Percentiles rank a stretch among this genome's conserved stretches.
Evolutionary conservation across 2,797 vertebrate species (phyloP).

Genomic region (Sebastes hopkinsi): DNA sequence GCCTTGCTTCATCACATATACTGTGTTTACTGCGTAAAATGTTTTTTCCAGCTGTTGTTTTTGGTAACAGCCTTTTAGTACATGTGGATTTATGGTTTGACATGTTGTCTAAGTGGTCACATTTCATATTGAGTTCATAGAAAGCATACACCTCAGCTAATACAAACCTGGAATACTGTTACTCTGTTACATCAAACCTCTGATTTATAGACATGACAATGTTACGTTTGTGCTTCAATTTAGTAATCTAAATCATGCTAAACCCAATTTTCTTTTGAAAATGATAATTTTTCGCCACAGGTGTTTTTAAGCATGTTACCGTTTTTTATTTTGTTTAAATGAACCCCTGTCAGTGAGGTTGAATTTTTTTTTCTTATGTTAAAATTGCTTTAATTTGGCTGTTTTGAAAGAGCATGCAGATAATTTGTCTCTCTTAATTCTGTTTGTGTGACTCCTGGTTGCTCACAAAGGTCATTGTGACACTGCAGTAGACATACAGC

Average conservation of each 20-base stretch:
- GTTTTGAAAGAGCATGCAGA: conserved; percentile 4
- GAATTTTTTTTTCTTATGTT: neutral
- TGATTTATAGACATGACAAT: conserved; percentile 4
- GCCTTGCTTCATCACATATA: conserved; percentile 67
- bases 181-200: conserved; percentile 3
- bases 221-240: neutral
- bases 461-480: neutral
- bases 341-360: neutral
- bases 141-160: neutral
- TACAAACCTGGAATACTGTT: neutral
- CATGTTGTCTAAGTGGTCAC: conserved; percentile 30
- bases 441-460: neutral
- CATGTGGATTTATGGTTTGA: conserved; percentile 33
- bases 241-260: neutral
- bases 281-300: neutral
- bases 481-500: neutral
- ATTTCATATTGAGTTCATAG: conserved; percentile 24
- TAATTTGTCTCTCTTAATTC: neutral
- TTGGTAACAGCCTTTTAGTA: conserved; percentile 10
- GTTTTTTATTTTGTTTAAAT: neutral
- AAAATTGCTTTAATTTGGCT: conserved; percentile 11
- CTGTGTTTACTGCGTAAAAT: conserved; percentile 38
- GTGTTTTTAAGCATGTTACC: conserved; percentile 9
- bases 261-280: neutral
- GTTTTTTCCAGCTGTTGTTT: conserved; percentile 28